Conservation (phyloP, 1,140 invertebrate genomes). For the Eciton burchellii region DNA sequence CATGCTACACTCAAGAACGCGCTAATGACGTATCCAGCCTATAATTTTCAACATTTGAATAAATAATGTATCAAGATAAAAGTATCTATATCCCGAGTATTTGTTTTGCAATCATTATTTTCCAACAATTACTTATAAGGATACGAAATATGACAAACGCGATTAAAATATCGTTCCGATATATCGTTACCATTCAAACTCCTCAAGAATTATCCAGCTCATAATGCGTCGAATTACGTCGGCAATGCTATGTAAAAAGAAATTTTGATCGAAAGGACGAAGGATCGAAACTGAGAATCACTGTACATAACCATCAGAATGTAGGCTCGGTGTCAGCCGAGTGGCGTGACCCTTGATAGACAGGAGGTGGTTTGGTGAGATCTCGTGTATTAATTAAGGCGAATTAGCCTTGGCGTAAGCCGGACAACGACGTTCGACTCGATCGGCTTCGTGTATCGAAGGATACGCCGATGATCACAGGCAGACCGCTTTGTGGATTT, state of each 20-base stretch:
- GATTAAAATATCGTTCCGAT: not conserved
- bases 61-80: conserved; percentile 4
- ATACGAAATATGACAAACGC: not conserved
- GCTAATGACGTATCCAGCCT: not conserved
- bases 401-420: conserved; percentile 71
- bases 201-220: not conserved
- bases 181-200: not conserved
- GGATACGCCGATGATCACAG: conserved; percentile 43
- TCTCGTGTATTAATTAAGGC: conserved; percentile 78
- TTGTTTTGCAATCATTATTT: not conserved
- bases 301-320: conserved; percentile 44
- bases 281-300: conserved; percentile 58
- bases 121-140: not conserved
- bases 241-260: not conserved
- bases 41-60: not conserved
- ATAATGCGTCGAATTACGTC: not conserved
- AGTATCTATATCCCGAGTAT: not conserved
- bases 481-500: conserved; percentile 40
- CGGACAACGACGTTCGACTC: conserved; percentile 60
- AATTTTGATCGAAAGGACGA: not conserved
- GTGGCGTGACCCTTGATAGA: conserved; percentile 78
- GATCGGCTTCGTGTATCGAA: conserved; percentile 66
- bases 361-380: conserved; percentile 71
- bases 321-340: conserved; percentile 45
- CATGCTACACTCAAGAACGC: not conserved